These are phyloP conservation scores for Adelphocoris suturalis DNA, from an alignment of 2,888 invertebrate genomes.

Conservation along the genomic window DNA sequence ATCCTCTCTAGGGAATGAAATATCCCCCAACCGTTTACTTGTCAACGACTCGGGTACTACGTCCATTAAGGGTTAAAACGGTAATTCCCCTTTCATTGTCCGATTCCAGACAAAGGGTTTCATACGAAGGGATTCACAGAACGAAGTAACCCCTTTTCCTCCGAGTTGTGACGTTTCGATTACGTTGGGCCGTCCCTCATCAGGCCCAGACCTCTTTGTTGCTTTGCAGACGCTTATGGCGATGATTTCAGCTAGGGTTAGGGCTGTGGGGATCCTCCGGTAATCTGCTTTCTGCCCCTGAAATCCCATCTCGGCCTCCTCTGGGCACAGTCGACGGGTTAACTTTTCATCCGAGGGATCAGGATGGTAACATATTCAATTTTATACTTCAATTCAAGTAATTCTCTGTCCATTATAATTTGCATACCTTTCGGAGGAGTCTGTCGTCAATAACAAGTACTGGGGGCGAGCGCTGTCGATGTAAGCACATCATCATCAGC, in stretches of 20 bases:
- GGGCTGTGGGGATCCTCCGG: not conserved
- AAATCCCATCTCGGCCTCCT: slow-evolving; percentile 13
- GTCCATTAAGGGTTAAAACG: not conserved
- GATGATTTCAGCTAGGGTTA: not conserved
- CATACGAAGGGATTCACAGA: not conserved
- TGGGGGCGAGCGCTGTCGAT: too few relatives aligned
- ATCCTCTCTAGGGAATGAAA: too few relatives aligned
- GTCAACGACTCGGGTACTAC: not conserved
- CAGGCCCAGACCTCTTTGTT: slow-evolving; percentile 19
- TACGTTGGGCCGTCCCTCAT: slow-evolving; percentile 13
- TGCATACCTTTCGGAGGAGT: too few relatives aligned
- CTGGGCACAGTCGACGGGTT: not conserved
- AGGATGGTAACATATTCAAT: not conserved
- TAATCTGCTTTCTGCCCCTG: not conserved
- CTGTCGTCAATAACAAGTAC: too few relatives aligned
- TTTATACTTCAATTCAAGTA: not conserved
- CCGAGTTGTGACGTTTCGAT: slow-evolving; percentile 26
- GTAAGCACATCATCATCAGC: too few relatives aligned
- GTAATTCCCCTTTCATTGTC: not conserved
- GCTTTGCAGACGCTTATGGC: not conserved
- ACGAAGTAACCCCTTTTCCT: not conserved
- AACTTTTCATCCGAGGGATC: not conserved
- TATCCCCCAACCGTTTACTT: not conserved
- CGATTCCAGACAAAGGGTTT: slow-evolving; percentile 8
- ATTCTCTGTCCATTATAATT: not conserved